Evolutionary conservation across 1,140 invertebrate genomes (phyloP).

Genomic region (Atopsyche davidsoni): DNA sequence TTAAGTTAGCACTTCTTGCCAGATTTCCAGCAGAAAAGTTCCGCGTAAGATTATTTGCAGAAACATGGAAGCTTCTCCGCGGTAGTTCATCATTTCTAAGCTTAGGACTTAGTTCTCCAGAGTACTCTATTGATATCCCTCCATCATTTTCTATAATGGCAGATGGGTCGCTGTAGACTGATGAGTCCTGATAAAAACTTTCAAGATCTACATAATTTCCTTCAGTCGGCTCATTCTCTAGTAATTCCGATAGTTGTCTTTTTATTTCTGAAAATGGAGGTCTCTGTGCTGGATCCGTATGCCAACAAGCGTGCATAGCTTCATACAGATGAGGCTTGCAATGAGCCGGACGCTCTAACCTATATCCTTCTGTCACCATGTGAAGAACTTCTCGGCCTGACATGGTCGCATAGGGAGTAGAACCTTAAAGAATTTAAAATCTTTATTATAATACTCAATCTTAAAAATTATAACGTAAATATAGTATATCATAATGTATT

Average conservation of each 20-base stretch:
- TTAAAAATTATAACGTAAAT: neutral
- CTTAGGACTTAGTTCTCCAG: constrained; percentile 32
- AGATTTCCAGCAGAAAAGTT: constrained; percentile 17
- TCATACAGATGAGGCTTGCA: constrained; percentile 69
- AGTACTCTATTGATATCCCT: constrained; percentile 43
- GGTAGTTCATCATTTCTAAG: constrained; percentile 13
- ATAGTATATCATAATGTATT: neutral
- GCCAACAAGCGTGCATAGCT: constrained; percentile 70
- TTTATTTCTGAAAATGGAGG: constrained; percentile 66
- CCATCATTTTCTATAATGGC: constrained; percentile 47
- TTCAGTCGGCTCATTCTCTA: constrained; percentile 63
- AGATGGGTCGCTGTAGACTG: constrained; percentile 50
- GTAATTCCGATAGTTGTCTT: constrained; percentile 59
- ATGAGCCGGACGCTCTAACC: constrained; percentile 68
- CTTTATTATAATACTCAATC: neutral
- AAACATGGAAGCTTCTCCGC: constrained; percentile 19
- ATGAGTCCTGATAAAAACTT: constrained; percentile 66
- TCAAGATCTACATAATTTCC: constrained; percentile 72
- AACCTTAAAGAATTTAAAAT: constrained; percentile 56
- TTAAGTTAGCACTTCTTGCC: constrained; percentile 11
- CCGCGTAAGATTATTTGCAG: constrained; percentile 10
- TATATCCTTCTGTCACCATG: constrained; percentile 66
- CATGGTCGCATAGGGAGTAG: constrained; percentile 75
- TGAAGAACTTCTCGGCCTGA: constrained; percentile 71
- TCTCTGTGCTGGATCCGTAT: constrained; percentile 64